Evolutionary conservation across 2,797 vertebrate genomes (phyloP).

Genomic region (Centroberyx gerrardi): DNA sequence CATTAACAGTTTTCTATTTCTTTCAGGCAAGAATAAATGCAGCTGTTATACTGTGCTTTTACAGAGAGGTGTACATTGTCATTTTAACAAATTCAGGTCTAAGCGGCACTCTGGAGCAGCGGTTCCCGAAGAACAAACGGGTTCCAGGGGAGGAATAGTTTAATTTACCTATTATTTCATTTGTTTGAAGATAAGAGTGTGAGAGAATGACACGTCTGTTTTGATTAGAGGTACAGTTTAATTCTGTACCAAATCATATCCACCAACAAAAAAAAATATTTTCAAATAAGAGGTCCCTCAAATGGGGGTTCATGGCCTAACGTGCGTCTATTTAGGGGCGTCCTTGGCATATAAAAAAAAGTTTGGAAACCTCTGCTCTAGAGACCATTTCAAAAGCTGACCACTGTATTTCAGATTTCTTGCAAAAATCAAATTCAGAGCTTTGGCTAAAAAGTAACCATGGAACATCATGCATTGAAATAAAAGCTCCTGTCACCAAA

Average conservation of each 20-base stretch:
- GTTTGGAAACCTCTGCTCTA: constrained; percentile 34
- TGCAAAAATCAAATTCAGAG: constrained; percentile 47
- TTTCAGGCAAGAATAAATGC: constrained; percentile 39
- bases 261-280: background rate
- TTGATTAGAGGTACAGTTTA: constrained; percentile 6
- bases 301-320: too few species aligned
- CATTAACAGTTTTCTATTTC: constrained; percentile 59
- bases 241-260: constrained; percentile 10
- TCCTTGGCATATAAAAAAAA: background rate
- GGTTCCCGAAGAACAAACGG: constrained; percentile 4
- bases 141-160: background rate
- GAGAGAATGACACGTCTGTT: constrained; percentile 3
- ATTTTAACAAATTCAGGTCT: constrained; percentile 40
- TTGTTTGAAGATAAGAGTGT: background rate
- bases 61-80: constrained; percentile 40
- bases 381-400: constrained; percentile 22
- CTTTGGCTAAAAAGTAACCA: constrained; percentile 37
- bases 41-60: constrained; percentile 50
- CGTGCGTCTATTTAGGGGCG: background rate
- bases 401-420: constrained; percentile 49
- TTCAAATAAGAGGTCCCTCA: too few species aligned
- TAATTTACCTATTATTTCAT: background rate
- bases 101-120: constrained; percentile 40
- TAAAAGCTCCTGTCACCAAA: constrained; percentile 75
- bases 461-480: constrained; percentile 65